Conservation (phyloP, 2,113 vertebrate genomes). For the Sus scrofa region DNA sequence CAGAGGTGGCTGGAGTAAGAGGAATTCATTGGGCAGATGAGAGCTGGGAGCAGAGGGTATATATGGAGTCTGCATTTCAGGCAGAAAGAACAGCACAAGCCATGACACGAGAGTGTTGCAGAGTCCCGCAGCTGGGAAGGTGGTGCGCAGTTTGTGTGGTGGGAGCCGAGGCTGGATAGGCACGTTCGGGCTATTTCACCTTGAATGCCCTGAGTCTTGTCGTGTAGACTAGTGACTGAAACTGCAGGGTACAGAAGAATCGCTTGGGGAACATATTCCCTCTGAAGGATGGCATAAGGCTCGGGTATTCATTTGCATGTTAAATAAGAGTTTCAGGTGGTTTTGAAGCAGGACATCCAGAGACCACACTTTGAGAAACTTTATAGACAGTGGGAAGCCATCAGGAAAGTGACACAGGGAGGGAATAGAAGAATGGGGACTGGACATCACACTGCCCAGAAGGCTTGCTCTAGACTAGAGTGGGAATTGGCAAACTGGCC, state of each 20-base stretch:
- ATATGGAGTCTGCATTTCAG: neutral
- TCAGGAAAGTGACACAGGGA: neutral
- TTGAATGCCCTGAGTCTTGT: neutral
- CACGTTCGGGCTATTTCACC: neutral
- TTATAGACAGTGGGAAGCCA: neutral
- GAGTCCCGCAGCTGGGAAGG: neutral
- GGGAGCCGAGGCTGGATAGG: neutral
- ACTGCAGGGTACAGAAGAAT: neutral
- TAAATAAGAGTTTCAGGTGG: neutral
- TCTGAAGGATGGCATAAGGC: neutral
- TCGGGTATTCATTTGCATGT: neutral
- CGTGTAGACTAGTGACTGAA: neutral
- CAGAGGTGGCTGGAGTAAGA: neutral
- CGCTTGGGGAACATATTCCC: neutral
- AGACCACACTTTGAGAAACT: neutral
- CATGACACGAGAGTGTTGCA: neutral
- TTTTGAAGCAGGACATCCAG: neutral
- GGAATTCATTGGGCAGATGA: neutral
- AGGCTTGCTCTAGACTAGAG: neutral
- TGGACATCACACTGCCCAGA: neutral
- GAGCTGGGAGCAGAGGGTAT: no score
- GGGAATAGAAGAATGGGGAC: neutral
- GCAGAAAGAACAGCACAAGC: neutral
- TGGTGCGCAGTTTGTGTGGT: neutral
- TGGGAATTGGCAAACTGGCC: neutral